Conservation (phyloP, 2,113 vertebrate species). For the Callionymus lyra region DNA sequence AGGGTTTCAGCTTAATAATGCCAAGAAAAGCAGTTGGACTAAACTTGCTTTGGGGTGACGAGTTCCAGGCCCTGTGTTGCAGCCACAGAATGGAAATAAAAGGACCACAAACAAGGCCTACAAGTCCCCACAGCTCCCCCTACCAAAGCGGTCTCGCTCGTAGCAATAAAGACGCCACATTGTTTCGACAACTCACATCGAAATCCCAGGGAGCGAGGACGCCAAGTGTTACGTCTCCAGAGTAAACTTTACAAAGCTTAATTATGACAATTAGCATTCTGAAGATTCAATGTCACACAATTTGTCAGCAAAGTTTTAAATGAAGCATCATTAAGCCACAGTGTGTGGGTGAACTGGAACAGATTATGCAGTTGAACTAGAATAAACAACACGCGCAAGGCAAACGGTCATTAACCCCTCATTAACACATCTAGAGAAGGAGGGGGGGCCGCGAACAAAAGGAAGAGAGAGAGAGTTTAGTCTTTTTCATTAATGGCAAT, state of each 20-base stretch:
- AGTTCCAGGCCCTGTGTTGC: no score
- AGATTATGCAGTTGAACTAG: slow-evolving; percentile 40
- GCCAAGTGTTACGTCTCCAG: slow-evolving; percentile 20
- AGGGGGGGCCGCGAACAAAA: slow-evolving; percentile 1
- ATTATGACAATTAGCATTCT: slow-evolving; percentile 34
- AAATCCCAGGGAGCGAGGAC: slow-evolving; percentile 1
- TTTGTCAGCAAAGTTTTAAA: slow-evolving; percentile 54
- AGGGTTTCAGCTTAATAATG: no score
- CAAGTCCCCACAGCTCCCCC: no score
- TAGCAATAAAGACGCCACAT: no score
- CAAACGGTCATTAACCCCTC: slow-evolving; percentile 46
- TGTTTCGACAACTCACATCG: background rate
- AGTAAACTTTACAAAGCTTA: slow-evolving; percentile 35
- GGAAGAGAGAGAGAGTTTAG: slow-evolving; percentile 7
- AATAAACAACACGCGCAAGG: slow-evolving; percentile 39
- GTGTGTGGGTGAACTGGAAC: slow-evolving; percentile 39
- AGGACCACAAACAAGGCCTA: no score
- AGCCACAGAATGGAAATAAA: no score
- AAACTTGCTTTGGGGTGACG: no score
- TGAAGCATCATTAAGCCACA: slow-evolving; percentile 49
- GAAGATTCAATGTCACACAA: slow-evolving; percentile 35
- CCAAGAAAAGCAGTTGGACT: no score
- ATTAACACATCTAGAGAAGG: slow-evolving; percentile 29
- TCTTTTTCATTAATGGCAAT: slow-evolving; percentile 32
- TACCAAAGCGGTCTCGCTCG: no score